These are phyloP conservation scores for Nanorana parkeri DNA, from an alignment of 2,113 vertebrate species.

Conservation along the genomic window DNA sequence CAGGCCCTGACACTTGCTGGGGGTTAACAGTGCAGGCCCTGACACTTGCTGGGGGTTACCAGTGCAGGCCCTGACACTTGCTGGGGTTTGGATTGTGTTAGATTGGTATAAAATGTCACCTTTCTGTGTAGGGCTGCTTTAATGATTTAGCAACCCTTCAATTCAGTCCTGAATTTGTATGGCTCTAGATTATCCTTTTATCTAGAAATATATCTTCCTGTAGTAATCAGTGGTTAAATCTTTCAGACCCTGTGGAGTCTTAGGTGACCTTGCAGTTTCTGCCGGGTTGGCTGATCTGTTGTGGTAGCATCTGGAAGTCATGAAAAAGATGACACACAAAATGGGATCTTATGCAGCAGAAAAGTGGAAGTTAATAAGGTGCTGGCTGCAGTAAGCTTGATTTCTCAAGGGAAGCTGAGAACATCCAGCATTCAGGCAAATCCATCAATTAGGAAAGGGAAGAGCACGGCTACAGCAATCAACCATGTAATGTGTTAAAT, in stretches of 20 bases:
- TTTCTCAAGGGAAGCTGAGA: neutral
- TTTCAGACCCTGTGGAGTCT: neutral
- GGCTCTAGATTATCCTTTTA: neutral
- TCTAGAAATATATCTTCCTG: neutral
- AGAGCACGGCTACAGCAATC: no score
- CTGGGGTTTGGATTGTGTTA: no score
- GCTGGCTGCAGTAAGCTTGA: constrained; percentile 4
- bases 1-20: no score
- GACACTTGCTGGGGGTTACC: no score
- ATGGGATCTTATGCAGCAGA: constrained; percentile 5
- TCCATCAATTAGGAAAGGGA: neutral
- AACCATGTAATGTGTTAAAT: no score
- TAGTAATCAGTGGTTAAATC: neutral
- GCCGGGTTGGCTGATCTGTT: neutral
- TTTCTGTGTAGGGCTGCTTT: no score
- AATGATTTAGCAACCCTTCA: no score
- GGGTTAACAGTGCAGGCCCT: no score
- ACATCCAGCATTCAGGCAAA: neutral
- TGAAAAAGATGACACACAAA: constrained; percentile 13
- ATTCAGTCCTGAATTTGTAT: neutral
- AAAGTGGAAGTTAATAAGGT: constrained; percentile 18
- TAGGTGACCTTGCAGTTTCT: neutral
- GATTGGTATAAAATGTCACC: no score
- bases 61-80: no score
- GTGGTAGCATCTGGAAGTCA: constrained; percentile 34